A percentile compares a stretch with the other conserved stretches of the same genome.
Evolutionary conservation across 1,140 invertebrate genomes (phyloP).

Genomic region (Coptotermes formosanus): DNA sequence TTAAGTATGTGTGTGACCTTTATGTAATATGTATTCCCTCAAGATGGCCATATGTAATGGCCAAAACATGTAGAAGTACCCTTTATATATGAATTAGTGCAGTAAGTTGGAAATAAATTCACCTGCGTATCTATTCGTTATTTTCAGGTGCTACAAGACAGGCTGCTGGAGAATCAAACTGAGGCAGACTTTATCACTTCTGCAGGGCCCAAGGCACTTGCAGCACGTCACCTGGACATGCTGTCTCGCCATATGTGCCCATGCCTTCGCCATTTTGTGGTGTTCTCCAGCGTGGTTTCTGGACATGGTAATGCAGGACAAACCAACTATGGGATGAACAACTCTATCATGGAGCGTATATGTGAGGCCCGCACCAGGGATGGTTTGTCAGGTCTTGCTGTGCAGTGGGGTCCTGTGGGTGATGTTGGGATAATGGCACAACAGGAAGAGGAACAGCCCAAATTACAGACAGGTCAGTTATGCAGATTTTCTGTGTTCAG

Average conservation of each 20-base stretch:
- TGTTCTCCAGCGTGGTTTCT: constrained; percentile 39
- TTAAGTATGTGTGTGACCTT: too few species aligned
- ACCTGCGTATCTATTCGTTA: too few species aligned
- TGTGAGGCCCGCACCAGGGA: constrained; percentile 36
- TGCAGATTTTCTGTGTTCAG: too few species aligned
- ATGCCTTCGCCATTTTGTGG: constrained; percentile 41
- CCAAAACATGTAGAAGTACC: too few species aligned
- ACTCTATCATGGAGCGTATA: constrained; percentile 40
- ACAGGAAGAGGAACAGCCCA: constrained; percentile 71
- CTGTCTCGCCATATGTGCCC: constrained; percentile 54
- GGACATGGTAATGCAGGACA: constrained; percentile 40
- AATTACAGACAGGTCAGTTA: too few species aligned
- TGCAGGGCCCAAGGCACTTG: constrained; percentile 59
- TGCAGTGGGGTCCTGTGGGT: constrained; percentile 56
- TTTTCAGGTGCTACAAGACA: constrained; percentile 58
- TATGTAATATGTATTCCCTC: too few species aligned
- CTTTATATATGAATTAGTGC: too few species aligned
- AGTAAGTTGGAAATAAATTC: too few species aligned
- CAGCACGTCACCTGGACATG: constrained; percentile 60
- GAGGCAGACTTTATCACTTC: constrained; percentile 56
- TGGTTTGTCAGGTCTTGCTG: constrained; percentile 37
- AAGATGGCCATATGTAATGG: too few species aligned
- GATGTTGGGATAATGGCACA: constrained; percentile 75
- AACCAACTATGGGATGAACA: constrained; percentile 39
- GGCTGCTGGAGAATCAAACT: constrained; percentile 62